These are phyloP conservation scores for Napeogenes sylphis DNA, from an alignment of 2,888 invertebrate species.

Conservation along the genomic window DNA sequence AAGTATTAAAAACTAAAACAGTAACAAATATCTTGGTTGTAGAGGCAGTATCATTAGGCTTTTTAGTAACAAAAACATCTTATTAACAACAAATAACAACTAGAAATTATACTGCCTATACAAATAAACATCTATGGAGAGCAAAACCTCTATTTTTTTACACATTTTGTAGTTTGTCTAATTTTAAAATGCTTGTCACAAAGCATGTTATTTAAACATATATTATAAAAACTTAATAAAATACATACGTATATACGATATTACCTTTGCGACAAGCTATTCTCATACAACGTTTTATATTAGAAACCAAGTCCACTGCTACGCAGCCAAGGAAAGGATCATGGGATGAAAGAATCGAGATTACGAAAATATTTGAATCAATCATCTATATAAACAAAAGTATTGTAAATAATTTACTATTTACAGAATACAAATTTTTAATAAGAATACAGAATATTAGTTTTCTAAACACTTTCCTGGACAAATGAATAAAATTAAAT, in stretches of 20 bases:
- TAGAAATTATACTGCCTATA: constrained; percentile 71
- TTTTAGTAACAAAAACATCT: constrained; percentile 26
- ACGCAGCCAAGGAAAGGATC: constrained; percentile 59
- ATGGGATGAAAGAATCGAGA: constrained; percentile 29
- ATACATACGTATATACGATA: constrained; percentile 45
- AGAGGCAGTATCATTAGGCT: constrained; percentile 69
- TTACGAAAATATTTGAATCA: constrained; percentile 20
- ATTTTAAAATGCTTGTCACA: constrained; percentile 64
- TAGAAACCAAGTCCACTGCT: constrained; percentile 77
- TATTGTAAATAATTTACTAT: background rate
- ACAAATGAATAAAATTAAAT: constrained; percentile 5
- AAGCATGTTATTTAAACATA: constrained; percentile 55
- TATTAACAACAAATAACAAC: constrained; percentile 27
- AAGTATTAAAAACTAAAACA: constrained; percentile 62
- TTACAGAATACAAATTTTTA: background rate
- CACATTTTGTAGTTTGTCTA: constrained; percentile 55
- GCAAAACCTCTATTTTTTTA: constrained; percentile 68
- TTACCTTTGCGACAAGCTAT: constrained; percentile 75
- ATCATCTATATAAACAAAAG: constrained; percentile 17
- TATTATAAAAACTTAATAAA: constrained; percentile 34
- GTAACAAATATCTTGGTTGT: constrained; percentile 50
- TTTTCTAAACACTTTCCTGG: background rate
- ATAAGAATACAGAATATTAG: background rate
- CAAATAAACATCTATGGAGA: constrained; percentile 69
- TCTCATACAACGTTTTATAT: constrained; percentile 59